A percentile compares a stretch with the other conserved stretches of the same genome.
These are phyloP conservation scores for Eptesicus fuscus DNA, from an alignment of 2,113 vertebrate species.

Conservation along the genomic window DNA sequence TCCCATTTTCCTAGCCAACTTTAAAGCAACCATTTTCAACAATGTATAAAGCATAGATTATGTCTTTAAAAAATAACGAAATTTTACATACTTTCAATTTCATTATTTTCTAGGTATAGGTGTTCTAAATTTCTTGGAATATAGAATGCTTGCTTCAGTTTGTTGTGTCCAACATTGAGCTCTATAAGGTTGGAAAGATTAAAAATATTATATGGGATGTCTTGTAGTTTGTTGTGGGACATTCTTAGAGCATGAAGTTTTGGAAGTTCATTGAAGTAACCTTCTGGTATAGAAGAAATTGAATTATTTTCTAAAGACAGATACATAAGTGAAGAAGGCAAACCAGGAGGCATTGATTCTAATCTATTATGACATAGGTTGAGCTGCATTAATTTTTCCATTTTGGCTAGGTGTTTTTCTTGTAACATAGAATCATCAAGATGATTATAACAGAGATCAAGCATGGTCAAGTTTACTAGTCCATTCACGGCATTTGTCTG, in stretches of 20 bases:
- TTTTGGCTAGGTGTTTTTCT: conserved; percentile 78
- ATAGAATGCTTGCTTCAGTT: conserved; percentile 84
- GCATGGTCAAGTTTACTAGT: conserved; percentile 82
- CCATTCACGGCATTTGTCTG: conserved; percentile 73
- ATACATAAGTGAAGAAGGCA: conserved; percentile 85
- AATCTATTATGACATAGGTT: conserved; percentile 85
- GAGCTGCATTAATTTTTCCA: conserved; percentile 84
- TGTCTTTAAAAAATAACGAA: conserved; percentile 4
- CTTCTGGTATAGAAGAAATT: conserved; percentile 84
- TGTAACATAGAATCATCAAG: conserved; percentile 79
- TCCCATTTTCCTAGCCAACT: not conserved
- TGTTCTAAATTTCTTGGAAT: conserved; percentile 86
- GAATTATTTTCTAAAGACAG: conserved; percentile 88
- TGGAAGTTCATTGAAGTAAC: conserved; percentile 83
- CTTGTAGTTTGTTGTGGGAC: conserved; percentile 83
- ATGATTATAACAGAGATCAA: conserved; percentile 85
- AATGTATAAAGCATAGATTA: not conserved
- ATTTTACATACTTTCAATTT: conserved; percentile 84
- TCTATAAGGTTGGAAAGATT: conserved; percentile 85
- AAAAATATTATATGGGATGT: conserved; percentile 81
- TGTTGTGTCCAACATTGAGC: conserved; percentile 88
- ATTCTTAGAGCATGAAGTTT: conserved; percentile 84
- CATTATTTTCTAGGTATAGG: conserved; percentile 86
- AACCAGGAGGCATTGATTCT: conserved; percentile 81
- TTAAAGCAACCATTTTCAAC: conserved; percentile 12